Percentiles rank a stretch among this genome's conserved stretches.
phyloP scores from a whole-genome alignment of 2,797 vertebrate species.

The Sebastes glaucus region DNA sequence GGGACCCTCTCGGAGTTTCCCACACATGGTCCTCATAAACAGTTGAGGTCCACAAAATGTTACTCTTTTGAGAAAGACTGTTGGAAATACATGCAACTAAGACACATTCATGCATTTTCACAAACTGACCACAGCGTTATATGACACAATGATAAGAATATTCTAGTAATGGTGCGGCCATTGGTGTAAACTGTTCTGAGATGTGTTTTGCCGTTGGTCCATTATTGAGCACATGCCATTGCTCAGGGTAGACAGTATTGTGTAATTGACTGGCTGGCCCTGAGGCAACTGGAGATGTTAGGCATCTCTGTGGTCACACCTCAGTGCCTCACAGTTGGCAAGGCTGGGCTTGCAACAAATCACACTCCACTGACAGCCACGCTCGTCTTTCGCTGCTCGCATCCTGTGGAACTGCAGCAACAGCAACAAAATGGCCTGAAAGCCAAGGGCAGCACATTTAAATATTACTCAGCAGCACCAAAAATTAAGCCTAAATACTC shows the following conservation, averaged over 20 bases:
- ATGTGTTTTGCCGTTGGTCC: conserved; percentile 61
- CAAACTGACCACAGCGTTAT: conserved; percentile 6
- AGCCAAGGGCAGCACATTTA: conserved; percentile 61
- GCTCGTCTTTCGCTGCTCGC: conserved; percentile 59
- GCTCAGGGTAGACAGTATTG: conserved; percentile 73
- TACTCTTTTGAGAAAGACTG: conserved; percentile 13
- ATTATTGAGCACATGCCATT: conserved; percentile 70
- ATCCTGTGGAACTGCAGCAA: conserved; percentile 63
- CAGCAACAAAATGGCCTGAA: conserved; percentile 51
- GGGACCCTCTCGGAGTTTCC: conserved; percentile 64
- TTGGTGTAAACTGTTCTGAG: conserved; percentile 23
- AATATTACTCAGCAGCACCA: conserved; percentile 63
- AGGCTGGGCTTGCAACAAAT: conserved; percentile 80
- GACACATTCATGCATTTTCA: not conserved
- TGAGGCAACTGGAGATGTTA: conserved; percentile 78
- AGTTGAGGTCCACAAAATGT: conserved; percentile 37
- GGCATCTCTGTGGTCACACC: conserved; percentile 77
- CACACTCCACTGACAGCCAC: conserved; percentile 70
- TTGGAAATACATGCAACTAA: conserved; percentile 11
- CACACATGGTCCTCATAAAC: conserved; percentile 82
- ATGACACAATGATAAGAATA: not conserved
- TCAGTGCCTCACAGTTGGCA: conserved; percentile 81
- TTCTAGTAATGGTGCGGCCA: conserved; percentile 12
- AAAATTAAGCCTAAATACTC: conserved; percentile 14
- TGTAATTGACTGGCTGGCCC: conserved; percentile 81